Evolutionary conservation across 2,888 invertebrate genomes (phyloP).

Genomic region (Drosophila quinaria): DNA sequence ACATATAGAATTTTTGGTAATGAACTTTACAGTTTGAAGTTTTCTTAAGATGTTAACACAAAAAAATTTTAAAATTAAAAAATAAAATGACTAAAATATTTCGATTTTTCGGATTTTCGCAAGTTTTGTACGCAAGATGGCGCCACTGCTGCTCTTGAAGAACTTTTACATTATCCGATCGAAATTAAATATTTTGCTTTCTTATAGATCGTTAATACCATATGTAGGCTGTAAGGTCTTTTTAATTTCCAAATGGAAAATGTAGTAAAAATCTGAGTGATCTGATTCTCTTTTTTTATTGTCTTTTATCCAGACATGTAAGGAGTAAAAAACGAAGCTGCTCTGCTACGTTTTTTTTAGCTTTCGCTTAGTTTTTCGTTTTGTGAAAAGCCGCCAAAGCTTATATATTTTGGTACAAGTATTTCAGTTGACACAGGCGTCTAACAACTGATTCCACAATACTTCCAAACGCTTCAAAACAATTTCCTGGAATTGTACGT

Average conservation of each 20-base stretch:
- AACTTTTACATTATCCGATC: background rate
- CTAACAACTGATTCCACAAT: slow-evolving; percentile 54
- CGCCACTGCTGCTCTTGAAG: background rate
- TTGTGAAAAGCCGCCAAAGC: slow-evolving; percentile 47
- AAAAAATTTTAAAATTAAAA: too few species aligned
- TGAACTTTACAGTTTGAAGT: too few species aligned
- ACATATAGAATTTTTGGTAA: too few species aligned
- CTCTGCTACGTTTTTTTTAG: slow-evolving; percentile 37
- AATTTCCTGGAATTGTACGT: slow-evolving; percentile 42
- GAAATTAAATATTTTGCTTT: background rate
- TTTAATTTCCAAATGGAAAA: background rate
- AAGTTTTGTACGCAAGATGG: background rate
- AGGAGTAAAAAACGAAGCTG: slow-evolving; percentile 16
- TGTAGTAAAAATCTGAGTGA: slow-evolving; percentile 12
- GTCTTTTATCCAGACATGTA: background rate
- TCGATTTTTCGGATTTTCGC: too few species aligned
- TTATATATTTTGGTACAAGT: slow-evolving; percentile 16
- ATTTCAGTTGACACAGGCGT: slow-evolving; percentile 20
- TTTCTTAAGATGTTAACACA: too few species aligned
- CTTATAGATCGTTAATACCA: background rate
- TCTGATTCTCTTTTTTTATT: slow-evolving; percentile 14
- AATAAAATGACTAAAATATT: too few species aligned
- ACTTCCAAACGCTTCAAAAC: slow-evolving; percentile 54
- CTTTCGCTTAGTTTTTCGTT: slow-evolving; percentile 22
- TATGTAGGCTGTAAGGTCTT: background rate